A percentile compares a stretch with the other conserved stretches of the same genome.
Evolutionary conservation across 2,113 vertebrate species (phyloP).

Genomic region (Arvicanthis niloticus): DNA sequence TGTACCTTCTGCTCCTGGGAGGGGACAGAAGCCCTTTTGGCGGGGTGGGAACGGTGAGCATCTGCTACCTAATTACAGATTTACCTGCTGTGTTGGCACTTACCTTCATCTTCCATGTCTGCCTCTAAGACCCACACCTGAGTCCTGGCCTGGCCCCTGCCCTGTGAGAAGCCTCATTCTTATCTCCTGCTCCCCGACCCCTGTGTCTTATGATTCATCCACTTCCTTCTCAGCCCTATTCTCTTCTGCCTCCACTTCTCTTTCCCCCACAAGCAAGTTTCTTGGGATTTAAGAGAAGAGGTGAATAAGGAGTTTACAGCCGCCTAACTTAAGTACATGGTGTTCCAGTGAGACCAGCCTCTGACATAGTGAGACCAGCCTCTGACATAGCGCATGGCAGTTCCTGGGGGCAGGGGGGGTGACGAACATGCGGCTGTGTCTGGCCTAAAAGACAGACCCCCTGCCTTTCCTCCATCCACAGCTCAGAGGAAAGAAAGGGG

Average conservation of each 20-base stretch:
- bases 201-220: background rate
- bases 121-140: background rate
- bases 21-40: background rate
- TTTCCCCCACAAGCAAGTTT: background rate
- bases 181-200: background rate
- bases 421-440: background rate
- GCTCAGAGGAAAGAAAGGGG: background rate
- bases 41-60: fast-evolving
- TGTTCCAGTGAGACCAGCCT: background rate
- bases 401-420: background rate
- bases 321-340: background rate
- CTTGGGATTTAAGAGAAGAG: background rate
- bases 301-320: background rate
- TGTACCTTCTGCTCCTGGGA: background rate
- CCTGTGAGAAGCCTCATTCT: background rate
- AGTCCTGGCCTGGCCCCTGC: background rate
- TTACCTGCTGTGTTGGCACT: background rate
- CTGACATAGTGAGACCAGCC: background rate
- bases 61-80: background rate
- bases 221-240: background rate
- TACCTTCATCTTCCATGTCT: background rate
- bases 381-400: background rate
- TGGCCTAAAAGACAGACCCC: background rate
- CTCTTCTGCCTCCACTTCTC: background rate
- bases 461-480: background rate